Conservation (phyloP, 2,888 invertebrate genomes). For the Toxonevra muliebris region DNA sequence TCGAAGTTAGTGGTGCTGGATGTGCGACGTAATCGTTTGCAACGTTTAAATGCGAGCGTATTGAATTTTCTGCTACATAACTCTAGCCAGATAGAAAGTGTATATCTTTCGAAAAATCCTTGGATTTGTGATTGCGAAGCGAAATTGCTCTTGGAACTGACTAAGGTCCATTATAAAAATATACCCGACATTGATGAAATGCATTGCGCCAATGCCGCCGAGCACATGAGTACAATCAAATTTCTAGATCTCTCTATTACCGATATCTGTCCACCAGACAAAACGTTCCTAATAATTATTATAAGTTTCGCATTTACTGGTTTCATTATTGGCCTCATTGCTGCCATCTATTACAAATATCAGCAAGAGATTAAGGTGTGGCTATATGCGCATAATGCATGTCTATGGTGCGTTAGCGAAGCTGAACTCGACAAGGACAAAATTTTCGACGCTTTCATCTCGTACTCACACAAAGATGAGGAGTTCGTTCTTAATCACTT, state of each 20-base stretch:
- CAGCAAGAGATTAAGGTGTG: conserved; percentile 19
- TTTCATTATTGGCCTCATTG: background rate
- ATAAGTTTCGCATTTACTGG: background rate
- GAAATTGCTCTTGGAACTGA: background rate
- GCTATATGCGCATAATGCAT: conserved; percentile 25
- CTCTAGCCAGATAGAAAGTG: background rate
- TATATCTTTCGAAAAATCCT: conserved; percentile 69
- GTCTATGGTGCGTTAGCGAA: conserved; percentile 24
- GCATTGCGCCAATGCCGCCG: conserved; percentile 21
- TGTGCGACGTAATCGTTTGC: conserved; percentile 15
- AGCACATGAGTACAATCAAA: background rate
- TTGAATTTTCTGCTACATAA: conserved; percentile 3
- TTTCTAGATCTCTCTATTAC: conserved; percentile 9
- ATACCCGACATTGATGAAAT: conserved; percentile 26
- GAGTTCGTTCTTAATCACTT: conserved; percentile 12
- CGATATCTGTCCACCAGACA: conserved; percentile 18
- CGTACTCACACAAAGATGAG: conserved; percentile 25
- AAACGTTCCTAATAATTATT: background rate
- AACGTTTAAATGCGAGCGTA: background rate
- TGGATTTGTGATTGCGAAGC: conserved; percentile 73
- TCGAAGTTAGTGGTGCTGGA: conserved; percentile 6
- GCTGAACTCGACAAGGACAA: conserved; percentile 22
- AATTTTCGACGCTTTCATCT: conserved; percentile 24
- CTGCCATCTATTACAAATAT: conserved; percentile 15
- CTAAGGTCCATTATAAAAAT: background rate